Evolutionary conservation across 2,797 vertebrate genomes (phyloP).

Genomic region (Enteromius anoplus): DNA sequence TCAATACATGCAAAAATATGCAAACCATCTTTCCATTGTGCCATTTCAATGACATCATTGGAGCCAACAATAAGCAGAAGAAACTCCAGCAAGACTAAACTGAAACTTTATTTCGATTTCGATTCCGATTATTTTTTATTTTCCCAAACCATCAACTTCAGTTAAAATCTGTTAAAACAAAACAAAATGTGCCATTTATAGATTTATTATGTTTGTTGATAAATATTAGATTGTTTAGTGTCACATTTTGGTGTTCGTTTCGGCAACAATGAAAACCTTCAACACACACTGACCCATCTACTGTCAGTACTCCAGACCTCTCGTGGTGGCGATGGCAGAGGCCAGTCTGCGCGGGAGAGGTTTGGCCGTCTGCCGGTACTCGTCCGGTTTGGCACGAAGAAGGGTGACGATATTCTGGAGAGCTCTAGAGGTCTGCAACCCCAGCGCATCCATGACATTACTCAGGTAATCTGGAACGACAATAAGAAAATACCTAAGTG

Average conservation of each 20-base stretch:
- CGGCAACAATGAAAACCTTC: neutral
- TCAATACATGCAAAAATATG: conserved; percentile 14
- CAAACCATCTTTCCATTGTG: neutral
- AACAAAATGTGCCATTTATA: neutral
- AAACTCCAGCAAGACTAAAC: neutral
- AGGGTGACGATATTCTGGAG: conserved; percentile 84
- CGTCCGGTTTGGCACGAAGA: conserved; percentile 88
- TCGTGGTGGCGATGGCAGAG: conserved; percentile 81
- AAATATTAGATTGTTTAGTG: conserved; percentile 8
- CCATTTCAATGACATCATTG: neutral
- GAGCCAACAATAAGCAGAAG: neutral
- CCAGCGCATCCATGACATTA: conserved; percentile 97
- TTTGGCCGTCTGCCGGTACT: conserved; percentile 86
- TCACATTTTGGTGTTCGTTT: conserved; percentile 10
- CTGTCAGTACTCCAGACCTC: conserved; percentile 80
- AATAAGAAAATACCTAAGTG: neutral
- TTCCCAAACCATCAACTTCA: neutral
- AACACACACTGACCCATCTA: neutral
- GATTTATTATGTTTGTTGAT: neutral
- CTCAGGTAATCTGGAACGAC: conserved; percentile 87
- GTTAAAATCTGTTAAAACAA: neutral
- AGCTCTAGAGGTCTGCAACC: conserved; percentile 87
- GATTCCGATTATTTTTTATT: no score
- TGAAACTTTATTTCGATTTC: neutral
- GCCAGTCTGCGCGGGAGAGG: conserved; percentile 83